Evolutionary conservation across 2,888 invertebrate species (phyloP).

Genomic region (Gisinianus flammeolus): DNA sequence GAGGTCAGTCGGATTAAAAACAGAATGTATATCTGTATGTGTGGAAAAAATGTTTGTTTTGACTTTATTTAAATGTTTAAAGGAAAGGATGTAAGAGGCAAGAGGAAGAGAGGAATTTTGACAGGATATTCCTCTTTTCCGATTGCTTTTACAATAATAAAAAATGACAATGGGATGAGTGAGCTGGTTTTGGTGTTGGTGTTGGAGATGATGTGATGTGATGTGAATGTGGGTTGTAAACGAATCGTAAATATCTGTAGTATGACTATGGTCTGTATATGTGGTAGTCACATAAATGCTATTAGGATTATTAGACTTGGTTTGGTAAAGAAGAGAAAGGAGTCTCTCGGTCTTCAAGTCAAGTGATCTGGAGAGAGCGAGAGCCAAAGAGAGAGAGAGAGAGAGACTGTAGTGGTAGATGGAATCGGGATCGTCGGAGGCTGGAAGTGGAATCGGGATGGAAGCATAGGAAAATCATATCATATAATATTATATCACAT

Average conservation of each 20-base stretch:
- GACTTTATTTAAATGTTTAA: too few species aligned
- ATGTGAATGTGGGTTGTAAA: neutral
- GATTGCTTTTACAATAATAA: neutral
- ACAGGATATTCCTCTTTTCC: neutral
- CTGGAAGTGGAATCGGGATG: neutral
- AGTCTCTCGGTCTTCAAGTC: neutral
- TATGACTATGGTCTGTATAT: neutral
- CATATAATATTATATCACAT: too few species aligned
- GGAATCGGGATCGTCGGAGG: neutral
- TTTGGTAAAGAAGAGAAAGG: conserved; percentile 3
- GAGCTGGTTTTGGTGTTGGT: neutral
- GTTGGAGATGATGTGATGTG: neutral
- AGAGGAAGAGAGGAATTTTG: neutral
- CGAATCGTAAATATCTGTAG: neutral
- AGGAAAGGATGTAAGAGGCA: too few species aligned
- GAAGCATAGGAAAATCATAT: neutral
- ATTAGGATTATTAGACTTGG: conserved; percentile 39
- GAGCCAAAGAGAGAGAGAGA: neutral
- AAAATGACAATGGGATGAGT: too few species aligned
- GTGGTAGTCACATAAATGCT: conserved; percentile 28
- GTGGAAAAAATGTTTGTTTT: too few species aligned
- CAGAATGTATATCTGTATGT: too few species aligned
- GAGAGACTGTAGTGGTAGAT: neutral
- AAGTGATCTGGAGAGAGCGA: neutral
- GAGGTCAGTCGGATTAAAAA: too few species aligned